A percentile compares a stretch with the other conserved stretches of the same genome.
phyloP scores from a whole-genome alignment of 2,797 vertebrate genomes.

The Hemitrygon akajei region DNA sequence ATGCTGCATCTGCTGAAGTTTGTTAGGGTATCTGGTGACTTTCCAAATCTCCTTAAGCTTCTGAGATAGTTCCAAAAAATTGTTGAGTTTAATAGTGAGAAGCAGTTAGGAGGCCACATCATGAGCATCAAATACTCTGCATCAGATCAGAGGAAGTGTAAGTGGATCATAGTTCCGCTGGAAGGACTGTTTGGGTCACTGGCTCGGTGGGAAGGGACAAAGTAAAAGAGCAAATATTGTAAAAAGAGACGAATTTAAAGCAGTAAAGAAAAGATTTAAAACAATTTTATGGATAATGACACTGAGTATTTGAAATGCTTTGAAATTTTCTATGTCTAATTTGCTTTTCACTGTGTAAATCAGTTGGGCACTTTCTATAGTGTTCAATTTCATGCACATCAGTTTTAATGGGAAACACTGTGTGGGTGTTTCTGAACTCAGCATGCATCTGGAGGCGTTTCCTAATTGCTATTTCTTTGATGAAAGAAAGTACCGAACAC shows the following conservation, averaged over 20 bases:
- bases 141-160: too few relatives aligned
- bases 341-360: conserved; percentile 1
- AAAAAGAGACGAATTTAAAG: not conserved
- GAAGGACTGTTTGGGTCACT: too few relatives aligned
- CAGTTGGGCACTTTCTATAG: not conserved
- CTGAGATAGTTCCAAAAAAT: too few relatives aligned
- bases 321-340: conserved; percentile 10
- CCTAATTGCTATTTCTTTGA: not conserved
- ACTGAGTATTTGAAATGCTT: not conserved
- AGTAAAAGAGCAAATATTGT: too few relatives aligned
- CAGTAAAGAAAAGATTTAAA: not conserved
- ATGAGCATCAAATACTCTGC: too few relatives aligned
- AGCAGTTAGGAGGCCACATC: too few relatives aligned
- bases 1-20: too few relatives aligned
- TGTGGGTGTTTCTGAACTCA: not conserved
- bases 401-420: not conserved
- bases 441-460: not conserved
- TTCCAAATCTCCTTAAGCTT: too few relatives aligned
- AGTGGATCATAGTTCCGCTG: too few relatives aligned
- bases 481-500: not conserved
- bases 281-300: not conserved
- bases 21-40: too few relatives aligned
- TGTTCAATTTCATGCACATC: conserved; percentile 27
- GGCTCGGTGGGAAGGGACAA: too few relatives aligned
- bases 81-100: too few relatives aligned